phyloP scores from a whole-genome alignment of 2,113 vertebrate genomes.

The Pantherophis guttatus region DNA sequence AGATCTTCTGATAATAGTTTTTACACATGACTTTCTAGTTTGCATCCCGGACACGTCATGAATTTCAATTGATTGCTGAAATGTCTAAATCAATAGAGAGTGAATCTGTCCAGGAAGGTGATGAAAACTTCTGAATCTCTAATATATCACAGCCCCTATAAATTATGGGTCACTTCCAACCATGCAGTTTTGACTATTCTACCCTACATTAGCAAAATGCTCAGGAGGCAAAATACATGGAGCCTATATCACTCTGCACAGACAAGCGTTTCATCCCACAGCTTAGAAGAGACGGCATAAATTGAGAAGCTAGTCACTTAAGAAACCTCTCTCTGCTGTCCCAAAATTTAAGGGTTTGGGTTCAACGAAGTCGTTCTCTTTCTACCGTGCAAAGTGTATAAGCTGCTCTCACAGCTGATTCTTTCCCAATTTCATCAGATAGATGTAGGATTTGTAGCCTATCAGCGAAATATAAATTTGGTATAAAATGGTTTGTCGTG shows the following conservation, averaged over 20 bases:
- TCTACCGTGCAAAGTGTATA: neutral
- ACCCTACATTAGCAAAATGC: neutral
- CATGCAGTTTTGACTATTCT: neutral
- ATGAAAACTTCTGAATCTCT: neutral
- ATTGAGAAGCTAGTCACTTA: neutral
- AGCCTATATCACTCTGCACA: neutral
- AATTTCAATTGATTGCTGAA: neutral
- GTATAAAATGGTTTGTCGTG: no score
- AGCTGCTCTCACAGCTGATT: neutral
- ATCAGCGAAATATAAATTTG: no score
- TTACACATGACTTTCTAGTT: neutral
- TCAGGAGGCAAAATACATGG: neutral
- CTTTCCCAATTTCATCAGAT: neutral
- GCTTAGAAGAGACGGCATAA: neutral
- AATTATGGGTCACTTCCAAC: slow-evolving; percentile 1
- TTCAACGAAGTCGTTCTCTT: neutral
- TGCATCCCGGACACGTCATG: neutral
- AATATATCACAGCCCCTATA: neutral
- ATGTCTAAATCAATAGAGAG: neutral
- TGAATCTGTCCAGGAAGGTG: neutral
- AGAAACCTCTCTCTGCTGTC: neutral
- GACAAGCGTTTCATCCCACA: neutral
- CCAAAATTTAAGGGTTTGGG: neutral
- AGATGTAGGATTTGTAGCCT: neutral
- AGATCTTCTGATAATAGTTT: neutral